Percentiles rank a stretch among this genome's conserved stretches.
Evolutionary conservation across 2,888 invertebrate genomes (phyloP).

Genomic region (Euplexia lucipara): DNA sequence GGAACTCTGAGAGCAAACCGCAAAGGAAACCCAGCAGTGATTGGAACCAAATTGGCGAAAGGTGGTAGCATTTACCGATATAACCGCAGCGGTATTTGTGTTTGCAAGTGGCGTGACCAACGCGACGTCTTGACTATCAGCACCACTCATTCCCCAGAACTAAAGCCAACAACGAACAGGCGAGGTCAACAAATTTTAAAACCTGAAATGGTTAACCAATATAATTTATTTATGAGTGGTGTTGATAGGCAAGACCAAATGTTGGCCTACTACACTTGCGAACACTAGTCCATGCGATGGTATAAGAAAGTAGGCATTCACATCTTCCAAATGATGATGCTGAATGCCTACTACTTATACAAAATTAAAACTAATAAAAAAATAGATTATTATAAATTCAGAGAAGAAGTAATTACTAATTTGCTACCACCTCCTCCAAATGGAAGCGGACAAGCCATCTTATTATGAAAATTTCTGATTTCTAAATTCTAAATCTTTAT

Average conservation of each 20-base stretch:
- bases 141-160: background rate
- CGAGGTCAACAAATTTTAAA: background rate
- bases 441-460: background rate
- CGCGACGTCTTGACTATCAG: slow-evolving; percentile 1
- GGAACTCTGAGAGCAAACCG: background rate
- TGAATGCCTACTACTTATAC: slow-evolving; percentile 23
- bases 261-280: background rate
- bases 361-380: slow-evolving; percentile 1
- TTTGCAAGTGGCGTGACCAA: too few species aligned
- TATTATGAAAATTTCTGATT: too few species aligned
- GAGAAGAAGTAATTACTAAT: background rate
- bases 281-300: slow-evolving; percentile 23
- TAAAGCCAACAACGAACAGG: background rate
- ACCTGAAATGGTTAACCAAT: background rate
- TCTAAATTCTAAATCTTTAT: too few species aligned
- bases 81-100: too few species aligned
- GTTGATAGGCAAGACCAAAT: background rate
- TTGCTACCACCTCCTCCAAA: background rate
- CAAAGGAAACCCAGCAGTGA: background rate
- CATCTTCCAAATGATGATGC: slow-evolving; percentile 33
- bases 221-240: background rate
- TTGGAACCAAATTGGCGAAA: too few species aligned
- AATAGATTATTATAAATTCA: too few species aligned
- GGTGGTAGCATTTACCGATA: too few species aligned
- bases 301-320: slow-evolving; percentile 36